Evolutionary conservation across 2,888 invertebrate genomes (phyloP), one percentile per base, ranked within the genome.

Genomic region (Taphrorychus bicolor): DNA sequence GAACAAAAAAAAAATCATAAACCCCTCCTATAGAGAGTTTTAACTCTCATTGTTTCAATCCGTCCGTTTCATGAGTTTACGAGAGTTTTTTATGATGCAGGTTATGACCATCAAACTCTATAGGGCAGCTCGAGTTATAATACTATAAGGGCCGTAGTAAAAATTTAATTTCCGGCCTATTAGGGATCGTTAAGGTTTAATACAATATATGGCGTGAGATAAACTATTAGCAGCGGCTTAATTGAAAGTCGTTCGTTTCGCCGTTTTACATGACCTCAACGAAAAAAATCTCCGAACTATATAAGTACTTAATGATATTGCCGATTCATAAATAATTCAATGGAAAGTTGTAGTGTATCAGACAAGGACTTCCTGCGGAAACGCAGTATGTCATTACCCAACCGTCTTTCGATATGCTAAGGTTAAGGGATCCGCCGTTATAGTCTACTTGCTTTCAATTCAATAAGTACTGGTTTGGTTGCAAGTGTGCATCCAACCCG

Each of bases 381-480:
- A 54, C 52, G 59, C 57, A 61, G 58, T 65, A 45, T 69, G 65
- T 69, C 65, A 69, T 69, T 69, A 69, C 61, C 54, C 65, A 69
- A 69, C 69, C 65, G 69, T 69, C 69, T 69, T 65, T 48, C 54
- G 59, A 64, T 60, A 66, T 60, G 67, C 53, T 67, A 63, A 63
- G 59, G 59, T 66, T 61, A 64, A 69, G 65, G 61, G 58, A 69
- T 61, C 58, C 62, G 56, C 48, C 69, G 69, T 69, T 65, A 69
- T 66, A 65, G 65, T 69, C 69, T 69, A 69, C 18, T 69, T 69
- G 41, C 21, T 65, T 69, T 69, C 65, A n/a, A n/a, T n/a, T n/a
- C n/a, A 65, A 61, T 69, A 61, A 60, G 45, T 51, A 64, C 41
- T 51, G 63, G 19, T n/a, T 14, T 60, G 14, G 22, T 41, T 64